These are phyloP conservation scores for Zapornia atra DNA, from an alignment of 2,113 vertebrate species.

Conservation along the genomic window DNA sequence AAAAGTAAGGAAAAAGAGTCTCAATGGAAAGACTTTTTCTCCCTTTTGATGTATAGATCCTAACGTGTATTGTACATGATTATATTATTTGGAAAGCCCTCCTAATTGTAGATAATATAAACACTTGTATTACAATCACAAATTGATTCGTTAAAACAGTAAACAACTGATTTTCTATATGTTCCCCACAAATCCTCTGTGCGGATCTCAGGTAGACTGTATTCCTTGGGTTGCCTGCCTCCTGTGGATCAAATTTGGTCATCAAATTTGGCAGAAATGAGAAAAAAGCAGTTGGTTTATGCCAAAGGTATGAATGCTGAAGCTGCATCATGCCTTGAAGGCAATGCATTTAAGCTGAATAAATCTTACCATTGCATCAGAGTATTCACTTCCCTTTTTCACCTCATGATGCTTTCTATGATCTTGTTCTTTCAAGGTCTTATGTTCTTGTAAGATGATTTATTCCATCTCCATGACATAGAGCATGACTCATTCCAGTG, in stretches of 20 bases:
- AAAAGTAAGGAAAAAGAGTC: neutral
- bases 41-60: neutral
- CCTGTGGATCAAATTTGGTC: neutral
- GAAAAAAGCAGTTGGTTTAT: neutral
- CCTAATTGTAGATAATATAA: neutral
- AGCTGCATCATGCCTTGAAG: neutral
- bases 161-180: neutral
- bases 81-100: neutral
- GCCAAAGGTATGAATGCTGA: neutral
- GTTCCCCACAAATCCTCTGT: neutral
- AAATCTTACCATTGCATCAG: neutral
- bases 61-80: neutral
- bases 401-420: conserved; percentile 19
- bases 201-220: neutral
- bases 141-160: neutral
- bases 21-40: neutral
- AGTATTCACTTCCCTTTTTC: conserved; percentile 51
- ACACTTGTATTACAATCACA: neutral
- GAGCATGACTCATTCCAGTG: neutral
- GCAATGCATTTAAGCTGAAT: neutral
- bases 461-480: neutral
- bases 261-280: neutral
- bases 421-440: neutral
- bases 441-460: neutral
- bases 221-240: neutral